Base-by-base conservation (phyloP, 2,113 vertebrate genomes). In the Aepyceros melampus region DNA sequence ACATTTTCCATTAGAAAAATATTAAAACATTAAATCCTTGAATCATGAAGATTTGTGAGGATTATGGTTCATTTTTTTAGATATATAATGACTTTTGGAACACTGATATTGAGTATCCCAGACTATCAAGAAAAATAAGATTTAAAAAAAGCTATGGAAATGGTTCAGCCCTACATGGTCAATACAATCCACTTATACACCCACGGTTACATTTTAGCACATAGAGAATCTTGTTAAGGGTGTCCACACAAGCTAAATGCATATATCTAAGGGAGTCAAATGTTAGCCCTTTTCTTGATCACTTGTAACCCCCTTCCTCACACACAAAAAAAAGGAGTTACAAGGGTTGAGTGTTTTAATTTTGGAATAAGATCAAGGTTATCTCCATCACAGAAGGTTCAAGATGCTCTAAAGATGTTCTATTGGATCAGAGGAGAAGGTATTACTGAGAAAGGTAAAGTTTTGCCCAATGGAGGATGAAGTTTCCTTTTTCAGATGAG, bases 1-100 rank as follows among this genome's bases (percentile, higher is more conserved):
- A 89, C 11, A 90, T 82, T 92, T 47, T 95, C n/a, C 92, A 67
- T 87, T 92, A 89, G 51, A 45, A 92, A 96, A 95, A 74, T 78
- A 82, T 96, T 92, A 92, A 85, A 78, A 81, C 91, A n/a, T 87
- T 79, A 95, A 95, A 31, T 81, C 51, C 36, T 92, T 96, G 62
- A 96, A 43, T 85, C 51, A 85, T n/a, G 17, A 88, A 94, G 58
- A 74, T 89, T 84, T 51, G 87, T 55, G 11, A 84, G 91, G 56
- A 84, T 89, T 45, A 95, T 87, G 56, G 62, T 71, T 96, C 49
- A 15, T 79, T 93, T 94, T 85, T 55, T 79, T 89, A 71, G 64
- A 51, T 93, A 71, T 85, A 81, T 51, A 84, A 62, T 31, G 15
- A 83, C 14, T 67, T 97, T 79, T 33, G 71, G 10, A 83, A 64